Evolutionary conservation across 2,113 vertebrate genomes (phyloP).

Genomic region (Martes martes): DNA sequence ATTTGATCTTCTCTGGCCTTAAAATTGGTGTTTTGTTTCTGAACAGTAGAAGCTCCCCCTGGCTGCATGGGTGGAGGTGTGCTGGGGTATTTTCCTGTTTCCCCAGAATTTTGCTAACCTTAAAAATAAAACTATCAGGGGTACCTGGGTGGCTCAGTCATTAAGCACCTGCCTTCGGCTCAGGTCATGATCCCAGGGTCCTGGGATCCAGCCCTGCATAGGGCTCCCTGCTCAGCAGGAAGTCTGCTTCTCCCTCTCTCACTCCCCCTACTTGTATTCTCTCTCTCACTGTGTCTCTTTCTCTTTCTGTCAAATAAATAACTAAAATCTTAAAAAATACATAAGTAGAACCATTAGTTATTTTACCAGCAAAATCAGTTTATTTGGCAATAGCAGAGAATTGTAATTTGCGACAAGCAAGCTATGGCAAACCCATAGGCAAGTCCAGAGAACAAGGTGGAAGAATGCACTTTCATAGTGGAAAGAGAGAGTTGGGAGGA

Average conservation of each 20-base stretch:
- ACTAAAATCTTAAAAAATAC: no score
- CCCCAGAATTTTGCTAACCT: background rate
- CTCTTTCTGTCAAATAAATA: no score
- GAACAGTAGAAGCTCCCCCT: background rate
- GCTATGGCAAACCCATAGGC: background rate
- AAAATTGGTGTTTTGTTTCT: background rate
- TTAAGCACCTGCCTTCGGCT: no score
- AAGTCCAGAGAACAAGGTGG: background rate
- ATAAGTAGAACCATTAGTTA: background rate
- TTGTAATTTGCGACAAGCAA: background rate
- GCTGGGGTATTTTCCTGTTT: background rate
- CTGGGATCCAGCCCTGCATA: no score
- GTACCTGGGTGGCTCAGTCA: no score
- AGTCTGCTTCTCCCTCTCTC: no score
- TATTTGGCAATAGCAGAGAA: background rate
- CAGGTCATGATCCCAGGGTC: no score
- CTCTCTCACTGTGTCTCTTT: no score
- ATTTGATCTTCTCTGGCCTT: conserved; percentile 20
- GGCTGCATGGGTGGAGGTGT: background rate
- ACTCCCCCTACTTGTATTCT: no score
- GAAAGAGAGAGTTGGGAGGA: background rate
- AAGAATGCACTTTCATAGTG: background rate
- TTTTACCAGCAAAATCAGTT: background rate
- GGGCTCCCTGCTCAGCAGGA: no score
- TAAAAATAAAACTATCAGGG: background rate